Percentiles rank a stretch among this genome's conserved stretches.
These are phyloP conservation scores for Xenopus tropicalis DNA, from an alignment of 2,113 vertebrate species.

Conservation along the genomic window UCB_Xtro_10.0 CM004450.2:125560501-125561000, in stretches of 20 bases:
- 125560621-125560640: constrained; percentile 38
- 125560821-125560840: neutral
- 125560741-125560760: neutral
- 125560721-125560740: neutral
- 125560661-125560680: constrained; percentile 18
- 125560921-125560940: constrained; percentile 13
- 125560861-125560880: neutral
- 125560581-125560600: constrained; percentile 35
- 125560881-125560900: constrained; percentile 1
- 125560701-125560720: constrained; percentile 19
- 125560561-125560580: constrained; percentile 16
- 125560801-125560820: constrained; percentile 9
- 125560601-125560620: constrained; percentile 40
- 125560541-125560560: neutral
- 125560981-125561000: neutral
- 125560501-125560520: constrained; percentile 22
- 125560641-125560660: constrained; percentile 23
- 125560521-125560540: constrained; percentile 27
- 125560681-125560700: neutral
- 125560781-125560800: constrained; percentile 12
- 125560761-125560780: constrained; percentile 3
- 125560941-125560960: constrained; percentile 12
- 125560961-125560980: constrained; percentile 36
- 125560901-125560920: constrained; percentile 18
- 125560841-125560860: constrained; percentile 10